Evolutionary conservation across 2,888 invertebrate genomes (phyloP), one percentile per base, ranked within the genome.

Genomic region (Aphodius granarius): DNA sequence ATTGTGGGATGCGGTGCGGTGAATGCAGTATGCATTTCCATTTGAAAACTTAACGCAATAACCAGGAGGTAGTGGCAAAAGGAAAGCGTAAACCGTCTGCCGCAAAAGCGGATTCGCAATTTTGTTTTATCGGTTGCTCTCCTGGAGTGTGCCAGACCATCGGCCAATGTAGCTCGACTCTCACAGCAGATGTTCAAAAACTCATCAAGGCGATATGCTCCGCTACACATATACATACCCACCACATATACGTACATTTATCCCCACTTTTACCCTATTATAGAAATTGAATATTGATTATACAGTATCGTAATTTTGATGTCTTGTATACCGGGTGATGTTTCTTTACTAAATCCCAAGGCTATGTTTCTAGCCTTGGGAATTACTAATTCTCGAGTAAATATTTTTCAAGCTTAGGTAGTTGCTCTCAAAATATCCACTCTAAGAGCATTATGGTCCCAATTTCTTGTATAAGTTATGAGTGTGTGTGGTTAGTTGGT

Each of bases 231-330:
- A 43, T 43, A 43, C 43, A 43, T 43, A 9, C 43, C 6, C 13
- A 43, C 43, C 6, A 13, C 13, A 43, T 43, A 43, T 43, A 43
- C 20, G 68, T 68, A 20, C 68, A 68, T 68, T 20, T 68, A n/a
- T n/a, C 20, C 15, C 68, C 20, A 16, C 68, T 20, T 68, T 68
- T 68, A n/a, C 22, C 68, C 68, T 22, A 68, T 68, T 68, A 68
- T 22, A 68, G 68, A 68, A 68, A 68, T 68, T 68, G 68, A 68
- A 68, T 68, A 68, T 68, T 68, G 68, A 68, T 68, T 68, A 68
- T 20, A 68, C 68, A 22, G 68, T 68, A 68, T 68, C 68, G 22
- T 20, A 5, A 19, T 20, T 68, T 68, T 68, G 68, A 68, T 68
- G 13, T 43, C n/a, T n/a, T n/a, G n/a, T n/a, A n/a, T n/a, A n/a